A percentile compares a stretch with the other conserved stretches of the same genome.
phyloP scores from a whole-genome alignment of 2,113 vertebrate genomes.

The Centrocercus urophasianus region DNA sequence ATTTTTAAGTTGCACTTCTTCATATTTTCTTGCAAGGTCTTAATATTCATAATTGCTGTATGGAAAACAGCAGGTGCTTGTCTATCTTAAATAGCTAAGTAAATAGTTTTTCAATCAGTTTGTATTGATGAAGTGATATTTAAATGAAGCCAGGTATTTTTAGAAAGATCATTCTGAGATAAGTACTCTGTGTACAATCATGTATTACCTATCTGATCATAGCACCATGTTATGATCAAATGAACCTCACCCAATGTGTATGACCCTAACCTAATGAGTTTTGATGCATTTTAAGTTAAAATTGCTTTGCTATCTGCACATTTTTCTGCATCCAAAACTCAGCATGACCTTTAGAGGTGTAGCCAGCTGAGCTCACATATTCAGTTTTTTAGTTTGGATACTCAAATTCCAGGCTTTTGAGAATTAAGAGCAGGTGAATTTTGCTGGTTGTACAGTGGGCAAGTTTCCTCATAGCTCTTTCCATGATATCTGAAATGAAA shows the following conservation, averaged over 20 bases:
- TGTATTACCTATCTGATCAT: not conserved
- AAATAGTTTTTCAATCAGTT: constrained; percentile 69
- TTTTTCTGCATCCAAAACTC: not conserved
- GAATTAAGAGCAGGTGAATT: not conserved
- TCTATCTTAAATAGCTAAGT: constrained; percentile 58
- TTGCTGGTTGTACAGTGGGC: not conserved
- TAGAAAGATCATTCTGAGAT: constrained; percentile 59
- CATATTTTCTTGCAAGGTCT: constrained; percentile 54
- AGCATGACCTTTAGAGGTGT: not conserved
- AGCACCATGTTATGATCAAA: not conserved
- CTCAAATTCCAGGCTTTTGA: not conserved
- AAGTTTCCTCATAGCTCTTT: not conserved
- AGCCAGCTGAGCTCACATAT: not conserved
- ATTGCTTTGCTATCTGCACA: not conserved
- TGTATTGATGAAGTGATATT: constrained; percentile 72
- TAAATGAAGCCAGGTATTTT: constrained; percentile 70
- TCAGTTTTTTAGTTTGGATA: not conserved
- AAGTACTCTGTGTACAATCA: not conserved
- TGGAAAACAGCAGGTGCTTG: constrained; percentile 70
- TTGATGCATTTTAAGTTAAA: not conserved
- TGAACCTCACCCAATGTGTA: not conserved
- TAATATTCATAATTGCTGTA: constrained; percentile 72
- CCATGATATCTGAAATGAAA: not conserved
- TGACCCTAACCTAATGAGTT: not conserved
- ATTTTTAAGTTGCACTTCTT: constrained; percentile 72